A percentile compares a stretch with the other conserved stretches of the same genome.
These are phyloP conservation scores for Schlechtendalia chinensis DNA, from an alignment of 1,140 invertebrate genomes.

Conservation along the genomic window DNA sequence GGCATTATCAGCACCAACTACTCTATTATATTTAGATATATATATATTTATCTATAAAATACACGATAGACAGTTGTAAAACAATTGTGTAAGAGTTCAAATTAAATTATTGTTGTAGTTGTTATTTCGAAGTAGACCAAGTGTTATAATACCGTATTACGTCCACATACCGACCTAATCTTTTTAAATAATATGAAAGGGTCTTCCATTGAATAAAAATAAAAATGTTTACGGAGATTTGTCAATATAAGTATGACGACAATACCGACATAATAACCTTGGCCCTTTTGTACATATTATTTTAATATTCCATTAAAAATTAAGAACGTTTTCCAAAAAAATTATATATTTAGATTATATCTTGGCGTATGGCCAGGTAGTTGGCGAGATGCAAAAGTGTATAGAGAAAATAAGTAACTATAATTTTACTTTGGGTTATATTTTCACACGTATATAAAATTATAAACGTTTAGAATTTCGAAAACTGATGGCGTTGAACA, in stretches of 20 bases:
- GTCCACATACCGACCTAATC: neutral
- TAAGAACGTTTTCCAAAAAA: conserved; percentile 13
- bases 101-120: conserved; percentile 13
- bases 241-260: neutral
- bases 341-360: conserved; percentile 16
- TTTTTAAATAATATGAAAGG: neutral
- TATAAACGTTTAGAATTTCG: neutral
- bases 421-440: neutral
- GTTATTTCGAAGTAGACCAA: conserved; percentile 8
- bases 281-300: conserved; percentile 8
- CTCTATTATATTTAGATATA: too few relatives aligned
- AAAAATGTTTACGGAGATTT: neutral
- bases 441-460: conserved; percentile 20
- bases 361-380: conserved; percentile 54
- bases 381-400: conserved; percentile 8
- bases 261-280: neutral
- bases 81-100: neutral
- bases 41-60: too few relatives aligned
- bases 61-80: neutral
- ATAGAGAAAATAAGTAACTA: neutral
- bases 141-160: neutral
- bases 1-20: too few relatives aligned
- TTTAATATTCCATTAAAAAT: neutral
- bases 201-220: neutral
- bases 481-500: neutral